These are phyloP conservation scores for Ctenicera cuprea DNA, from an alignment of 2,888 invertebrate genomes.

Conservation along the genomic window DNA sequence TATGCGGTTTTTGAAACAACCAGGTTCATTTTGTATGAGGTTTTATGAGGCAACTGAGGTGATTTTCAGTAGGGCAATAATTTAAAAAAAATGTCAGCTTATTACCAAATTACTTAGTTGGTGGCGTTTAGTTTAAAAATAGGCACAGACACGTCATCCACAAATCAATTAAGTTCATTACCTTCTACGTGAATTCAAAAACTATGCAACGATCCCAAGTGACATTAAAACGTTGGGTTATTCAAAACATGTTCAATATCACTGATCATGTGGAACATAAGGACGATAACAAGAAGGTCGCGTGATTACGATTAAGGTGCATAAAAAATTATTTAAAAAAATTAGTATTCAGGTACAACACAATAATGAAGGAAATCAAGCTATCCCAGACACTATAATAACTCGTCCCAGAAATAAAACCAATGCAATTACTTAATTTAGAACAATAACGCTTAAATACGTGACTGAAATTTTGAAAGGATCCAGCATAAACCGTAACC, in stretches of 20 bases:
- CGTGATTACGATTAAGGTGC: not conserved
- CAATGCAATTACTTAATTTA: constrained; percentile 35
- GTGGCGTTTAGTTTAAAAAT: no score
- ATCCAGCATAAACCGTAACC: constrained; percentile 3
- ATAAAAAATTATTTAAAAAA: not conserved
- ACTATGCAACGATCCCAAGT: no score
- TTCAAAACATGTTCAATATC: not conserved
- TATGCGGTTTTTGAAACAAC: no score
- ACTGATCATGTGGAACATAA: not conserved
- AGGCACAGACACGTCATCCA: no score
- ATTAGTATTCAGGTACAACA: constrained; percentile 6
- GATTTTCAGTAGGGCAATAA: no score
- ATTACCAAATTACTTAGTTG: no score
- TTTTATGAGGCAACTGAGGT: no score
- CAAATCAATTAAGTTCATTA: no score
- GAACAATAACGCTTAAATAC: constrained; percentile 12
- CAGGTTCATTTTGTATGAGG: no score
- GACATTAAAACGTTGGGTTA: not conserved
- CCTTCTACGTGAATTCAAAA: no score
- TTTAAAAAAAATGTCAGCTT: no score
- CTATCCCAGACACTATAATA: constrained; percentile 39
- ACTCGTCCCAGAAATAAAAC: constrained; percentile 29
- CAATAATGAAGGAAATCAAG: constrained; percentile 12
- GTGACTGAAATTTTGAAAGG: constrained; percentile 4
- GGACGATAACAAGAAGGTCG: not conserved